Evolutionary conservation across 53 echinoderm and acorn worm species (phyloP).

Genomic region (Echinarachnius parma): DNA sequence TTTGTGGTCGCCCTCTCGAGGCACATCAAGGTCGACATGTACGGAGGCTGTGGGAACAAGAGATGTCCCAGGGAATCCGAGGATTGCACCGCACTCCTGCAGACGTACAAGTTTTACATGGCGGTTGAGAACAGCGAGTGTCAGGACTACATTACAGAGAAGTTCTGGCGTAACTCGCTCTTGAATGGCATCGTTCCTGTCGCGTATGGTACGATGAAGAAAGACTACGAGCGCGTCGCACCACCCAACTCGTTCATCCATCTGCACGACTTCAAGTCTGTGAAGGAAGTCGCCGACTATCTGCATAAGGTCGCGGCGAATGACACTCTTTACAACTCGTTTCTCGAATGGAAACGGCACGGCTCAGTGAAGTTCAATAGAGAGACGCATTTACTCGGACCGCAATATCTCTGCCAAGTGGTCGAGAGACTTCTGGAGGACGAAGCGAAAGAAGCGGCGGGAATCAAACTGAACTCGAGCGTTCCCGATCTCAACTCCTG

Average conservation of each 20-base stretch:
- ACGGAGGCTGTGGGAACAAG: constrained; percentile 29
- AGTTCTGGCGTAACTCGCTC: constrained; percentile 35
- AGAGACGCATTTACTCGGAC: constrained; percentile 13
- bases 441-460: too few species aligned
- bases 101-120: constrained; percentile 35
- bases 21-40: constrained; percentile 23
- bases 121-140: constrained; percentile 47
- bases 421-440: constrained; percentile 8
- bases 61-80: constrained; percentile 7
- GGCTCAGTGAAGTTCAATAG: constrained; percentile 24
- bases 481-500: too few species aligned
- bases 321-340: constrained; percentile 37
- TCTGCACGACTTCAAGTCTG: constrained; percentile 27
- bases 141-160: constrained; percentile 41
- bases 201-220: constrained; percentile 19
- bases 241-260: constrained; percentile 45
- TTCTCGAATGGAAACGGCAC: constrained; percentile 40
- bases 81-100: constrained; percentile 15
- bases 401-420: constrained; percentile 20
- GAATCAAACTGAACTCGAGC: too few species aligned
- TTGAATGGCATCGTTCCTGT: constrained; percentile 33
- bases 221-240: constrained; percentile 28
- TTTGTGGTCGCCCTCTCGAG: constrained; percentile 19
- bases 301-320: constrained; percentile 24
- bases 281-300: constrained; percentile 26